Evolutionary conservation across 1,140 invertebrate species (phyloP).

Genomic region (Ostrea denselamellosa): DNA sequence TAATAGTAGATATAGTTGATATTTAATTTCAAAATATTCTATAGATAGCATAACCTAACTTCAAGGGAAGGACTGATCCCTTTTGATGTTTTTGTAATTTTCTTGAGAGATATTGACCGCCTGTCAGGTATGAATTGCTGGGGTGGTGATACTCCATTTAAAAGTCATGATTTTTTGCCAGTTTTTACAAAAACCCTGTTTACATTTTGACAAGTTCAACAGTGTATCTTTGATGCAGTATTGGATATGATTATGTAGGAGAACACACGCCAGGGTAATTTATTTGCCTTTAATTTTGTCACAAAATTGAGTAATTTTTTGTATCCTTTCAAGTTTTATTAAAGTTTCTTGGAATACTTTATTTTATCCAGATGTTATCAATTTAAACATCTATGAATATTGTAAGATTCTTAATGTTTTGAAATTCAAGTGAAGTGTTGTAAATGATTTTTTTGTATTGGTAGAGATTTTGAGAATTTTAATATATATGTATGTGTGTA

Average conservation of each 20-base stretch:
- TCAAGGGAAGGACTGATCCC: background rate
- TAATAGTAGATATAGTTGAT: background rate
- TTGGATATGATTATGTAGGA: background rate
- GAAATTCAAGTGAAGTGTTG: too few relatives aligned
- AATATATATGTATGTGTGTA: too few relatives aligned
- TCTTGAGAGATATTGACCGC: background rate
- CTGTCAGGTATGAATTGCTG: conserved; percentile 11
- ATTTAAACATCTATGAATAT: too few relatives aligned
- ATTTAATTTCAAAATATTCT: conserved; percentile 1
- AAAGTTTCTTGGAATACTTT: too few relatives aligned
- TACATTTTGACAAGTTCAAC: background rate
- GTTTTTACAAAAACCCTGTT: background rate
- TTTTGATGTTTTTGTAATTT: conserved; percentile 27
- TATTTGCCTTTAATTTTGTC: background rate
- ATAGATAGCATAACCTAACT: background rate
- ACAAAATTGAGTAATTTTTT: background rate
- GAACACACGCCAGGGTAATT: background rate
- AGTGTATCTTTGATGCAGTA: background rate
- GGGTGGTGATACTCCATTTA: background rate
- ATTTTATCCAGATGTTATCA: too few relatives aligned
- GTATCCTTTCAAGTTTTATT: too few relatives aligned
- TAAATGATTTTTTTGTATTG: too few relatives aligned
- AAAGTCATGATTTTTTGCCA: conserved; percentile 22
- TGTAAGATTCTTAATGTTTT: too few relatives aligned
- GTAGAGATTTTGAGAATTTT: too few relatives aligned